Evolutionary conservation across 2,797 vertebrate species (phyloP).

Genomic region (Halcyon smyrnensis): DNA sequence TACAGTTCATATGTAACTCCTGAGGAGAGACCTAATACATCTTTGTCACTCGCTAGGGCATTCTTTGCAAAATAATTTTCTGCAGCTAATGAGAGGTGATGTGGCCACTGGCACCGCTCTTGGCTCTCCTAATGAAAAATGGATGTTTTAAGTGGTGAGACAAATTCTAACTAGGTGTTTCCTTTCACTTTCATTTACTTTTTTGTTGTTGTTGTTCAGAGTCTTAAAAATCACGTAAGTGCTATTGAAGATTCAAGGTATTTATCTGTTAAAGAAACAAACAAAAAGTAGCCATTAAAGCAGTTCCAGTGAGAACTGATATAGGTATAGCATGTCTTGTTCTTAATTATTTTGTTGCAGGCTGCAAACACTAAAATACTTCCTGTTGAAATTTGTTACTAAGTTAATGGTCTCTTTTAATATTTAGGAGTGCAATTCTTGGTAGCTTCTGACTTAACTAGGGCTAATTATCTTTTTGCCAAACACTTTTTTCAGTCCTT

Average conservation of each 20-base stretch:
- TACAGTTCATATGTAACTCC: not conserved
- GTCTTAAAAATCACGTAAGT: not conserved
- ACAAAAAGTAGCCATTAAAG: not conserved
- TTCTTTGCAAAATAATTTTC: constrained; percentile 47
- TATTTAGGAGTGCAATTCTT: constrained; percentile 33
- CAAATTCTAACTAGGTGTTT: not conserved
- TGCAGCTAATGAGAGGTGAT: constrained; percentile 4
- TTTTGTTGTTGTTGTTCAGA: not conserved
- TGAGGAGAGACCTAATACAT: not conserved
- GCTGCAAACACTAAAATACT: constrained; percentile 14
- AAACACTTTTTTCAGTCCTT: not conserved
- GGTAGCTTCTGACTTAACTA: not conserved
- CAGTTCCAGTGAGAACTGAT: not conserved
- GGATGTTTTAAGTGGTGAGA: not conserved
- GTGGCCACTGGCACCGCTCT: not conserved
- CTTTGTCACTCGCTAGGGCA: not conserved
- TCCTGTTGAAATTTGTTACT: constrained; percentile 1
- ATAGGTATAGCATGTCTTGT: not conserved
- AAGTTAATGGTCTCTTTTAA: constrained; percentile 34
- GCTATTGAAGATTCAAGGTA: not conserved
- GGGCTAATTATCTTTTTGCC: constrained; percentile 21
- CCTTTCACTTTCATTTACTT: not conserved
- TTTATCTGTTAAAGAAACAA: constrained; percentile 13
- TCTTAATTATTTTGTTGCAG: constrained; percentile 11
- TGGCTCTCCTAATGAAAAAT: not conserved